Conservation (phyloP, 2,797 vertebrate genomes). For the Cuniculus paca region DNA sequence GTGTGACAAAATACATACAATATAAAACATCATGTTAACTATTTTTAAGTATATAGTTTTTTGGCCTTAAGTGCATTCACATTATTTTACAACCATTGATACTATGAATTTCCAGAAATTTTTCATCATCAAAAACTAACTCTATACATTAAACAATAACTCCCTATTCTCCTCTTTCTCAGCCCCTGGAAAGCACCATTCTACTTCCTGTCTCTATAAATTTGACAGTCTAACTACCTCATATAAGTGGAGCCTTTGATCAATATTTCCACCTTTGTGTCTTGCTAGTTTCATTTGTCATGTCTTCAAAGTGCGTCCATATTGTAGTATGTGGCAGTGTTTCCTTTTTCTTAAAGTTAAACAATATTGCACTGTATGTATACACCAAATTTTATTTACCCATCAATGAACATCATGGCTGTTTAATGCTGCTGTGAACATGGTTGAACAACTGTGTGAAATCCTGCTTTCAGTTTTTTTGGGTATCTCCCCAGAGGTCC, state of each 20-base stretch:
- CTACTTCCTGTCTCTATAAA: neutral
- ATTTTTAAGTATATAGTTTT: neutral
- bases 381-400: neutral
- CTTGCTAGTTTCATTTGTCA: neutral
- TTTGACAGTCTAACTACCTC: neutral
- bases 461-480: neutral
- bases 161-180: neutral
- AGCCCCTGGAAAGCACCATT: too few relatives aligned
- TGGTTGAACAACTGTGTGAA: neutral
- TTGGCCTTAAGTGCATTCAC: neutral
- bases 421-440: neutral
- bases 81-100: neutral
- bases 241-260: neutral
- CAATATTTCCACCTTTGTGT: neutral
- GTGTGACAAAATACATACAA: neutral
- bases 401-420: neutral
- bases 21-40: neutral
- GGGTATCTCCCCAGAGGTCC: neutral
- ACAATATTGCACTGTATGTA: neutral
- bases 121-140: neutral
- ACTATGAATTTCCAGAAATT: neutral
- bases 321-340: neutral
- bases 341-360: neutral
- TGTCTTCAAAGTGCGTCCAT: neutral
- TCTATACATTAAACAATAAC: neutral